Evolutionary conservation across 2,113 vertebrate species (phyloP), one percentile per base, ranked within the genome.

Genomic region (Tyrannus savana): DNA sequence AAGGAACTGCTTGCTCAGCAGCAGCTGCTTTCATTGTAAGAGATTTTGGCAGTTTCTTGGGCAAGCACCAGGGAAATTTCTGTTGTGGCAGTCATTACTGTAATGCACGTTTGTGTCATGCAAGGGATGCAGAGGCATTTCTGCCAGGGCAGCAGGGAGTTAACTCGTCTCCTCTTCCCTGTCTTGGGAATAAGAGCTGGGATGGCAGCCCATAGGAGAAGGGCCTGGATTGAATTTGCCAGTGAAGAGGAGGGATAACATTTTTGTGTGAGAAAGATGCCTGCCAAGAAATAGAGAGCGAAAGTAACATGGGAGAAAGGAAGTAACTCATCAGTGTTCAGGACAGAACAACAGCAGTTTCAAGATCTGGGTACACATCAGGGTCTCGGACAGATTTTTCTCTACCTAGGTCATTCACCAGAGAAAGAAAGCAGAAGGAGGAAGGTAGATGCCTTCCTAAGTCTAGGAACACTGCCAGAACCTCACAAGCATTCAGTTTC

Each of bases 171-270:
- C 46, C 67, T 66, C n/a, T 69, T 93, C 63, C 8, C 9, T 56
- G 68, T 41, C 66, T 92, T 74, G 73, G 91, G 95, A 93, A 87
- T 62, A 86, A 77, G 75, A 88, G 59, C 79, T 94, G 90, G 91
- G 90, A 96, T 84, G 69, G 80, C 80, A 78, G 96, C 95, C 90
- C 85, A 21, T 8, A 93, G 83, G 50, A 89, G 95, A 84, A 89
- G 73, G 80, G 72, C 52, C 44, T 72, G 49, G 60, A 55, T 4
- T 76, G 66, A 78, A 78, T 41, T 89, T 1, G 0, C 3, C 86
- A 68, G 60, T 44, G 76, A 74, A 64, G 94, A 89, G 60, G 39
- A 95, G 72, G 88, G 68, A 80, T 74, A 84, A 81, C 60, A 89
- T 95, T 95, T 93, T 92, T 92, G 76, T 86, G 86, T 63, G 56